Conservation (phyloP, 1,140 invertebrate genomes). For the Pogonognathellus flavescens region DNA sequence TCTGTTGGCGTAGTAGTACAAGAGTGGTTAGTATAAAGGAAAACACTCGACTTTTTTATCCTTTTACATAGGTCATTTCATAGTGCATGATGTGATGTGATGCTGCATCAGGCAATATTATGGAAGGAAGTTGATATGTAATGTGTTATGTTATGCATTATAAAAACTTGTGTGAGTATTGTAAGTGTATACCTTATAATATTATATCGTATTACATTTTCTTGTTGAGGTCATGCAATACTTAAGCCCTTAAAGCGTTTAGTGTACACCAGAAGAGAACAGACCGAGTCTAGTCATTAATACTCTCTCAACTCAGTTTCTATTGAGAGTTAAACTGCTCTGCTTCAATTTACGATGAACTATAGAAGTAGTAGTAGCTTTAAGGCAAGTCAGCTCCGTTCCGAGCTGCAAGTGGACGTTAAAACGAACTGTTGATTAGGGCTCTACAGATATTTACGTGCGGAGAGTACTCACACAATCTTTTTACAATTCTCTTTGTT, state of each 20-base stretch:
- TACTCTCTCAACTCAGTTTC: not conserved
- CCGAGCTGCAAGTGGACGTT: not conserved
- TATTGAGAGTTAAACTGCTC: not conserved
- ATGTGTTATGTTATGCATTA: not conserved
- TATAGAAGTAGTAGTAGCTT: not conserved
- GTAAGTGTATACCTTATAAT: not conserved
- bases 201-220: slow-evolving; percentile 24
- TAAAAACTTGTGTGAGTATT: not conserved
- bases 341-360: not conserved
- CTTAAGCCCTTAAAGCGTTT: not conserved
- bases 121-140: not conserved
- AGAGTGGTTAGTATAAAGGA: not conserved
- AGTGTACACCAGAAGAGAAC: not conserved
- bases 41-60: not conserved
- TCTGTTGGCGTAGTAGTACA: too few relatives aligned
- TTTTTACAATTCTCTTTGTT: too few relatives aligned
- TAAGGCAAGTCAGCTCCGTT: not conserved
- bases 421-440: slow-evolving; percentile 31
- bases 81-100: not conserved
- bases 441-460: not conserved
- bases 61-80: not conserved
- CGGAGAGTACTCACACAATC: too few relatives aligned
- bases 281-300: not conserved
- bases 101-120: not conserved
- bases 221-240: slow-evolving; percentile 34